These are phyloP conservation scores for Diuraphis noxia DNA, from an alignment of 1,140 invertebrate genomes.

Conservation along the genomic window DNA sequence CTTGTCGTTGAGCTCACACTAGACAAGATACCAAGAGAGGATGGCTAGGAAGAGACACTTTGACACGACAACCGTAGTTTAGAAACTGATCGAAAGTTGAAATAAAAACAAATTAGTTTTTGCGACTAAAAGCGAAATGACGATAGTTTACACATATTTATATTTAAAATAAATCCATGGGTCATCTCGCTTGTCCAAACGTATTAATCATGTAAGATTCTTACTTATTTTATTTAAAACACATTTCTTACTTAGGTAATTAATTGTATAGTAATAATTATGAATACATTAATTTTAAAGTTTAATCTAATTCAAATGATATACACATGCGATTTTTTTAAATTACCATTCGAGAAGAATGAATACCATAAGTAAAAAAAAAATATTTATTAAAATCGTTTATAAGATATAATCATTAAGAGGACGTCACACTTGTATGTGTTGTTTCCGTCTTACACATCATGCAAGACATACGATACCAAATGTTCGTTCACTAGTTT, in stretches of 20 bases:
- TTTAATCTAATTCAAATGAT: neutral
- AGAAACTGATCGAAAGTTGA: constrained; percentile 42
- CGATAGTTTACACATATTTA: constrained; percentile 34
- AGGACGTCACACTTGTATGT: too few relatives aligned
- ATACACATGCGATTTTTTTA: neutral
- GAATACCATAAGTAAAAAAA: neutral
- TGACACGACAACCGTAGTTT: constrained; percentile 37
- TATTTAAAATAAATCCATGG: neutral
- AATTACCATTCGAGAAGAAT: neutral
- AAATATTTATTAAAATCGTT: neutral
- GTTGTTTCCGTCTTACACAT: too few relatives aligned
- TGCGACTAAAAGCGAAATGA: constrained; percentile 4
- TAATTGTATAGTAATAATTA: neutral
- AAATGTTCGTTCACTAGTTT: too few relatives aligned
- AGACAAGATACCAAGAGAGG: constrained; percentile 36
- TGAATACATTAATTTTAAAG: too few relatives aligned
- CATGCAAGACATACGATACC: too few relatives aligned
- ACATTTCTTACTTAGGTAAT: neutral
- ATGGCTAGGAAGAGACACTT: neutral
- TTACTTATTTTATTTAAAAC: neutral
- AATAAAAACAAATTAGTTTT: constrained; percentile 47
- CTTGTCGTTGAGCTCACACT: constrained; percentile 46
- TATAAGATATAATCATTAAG: neutral
- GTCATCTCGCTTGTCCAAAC: neutral
- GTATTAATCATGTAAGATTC: neutral